Conservation (phyloP, 2,888 invertebrate species). For the Encarsia formosa region DNA sequence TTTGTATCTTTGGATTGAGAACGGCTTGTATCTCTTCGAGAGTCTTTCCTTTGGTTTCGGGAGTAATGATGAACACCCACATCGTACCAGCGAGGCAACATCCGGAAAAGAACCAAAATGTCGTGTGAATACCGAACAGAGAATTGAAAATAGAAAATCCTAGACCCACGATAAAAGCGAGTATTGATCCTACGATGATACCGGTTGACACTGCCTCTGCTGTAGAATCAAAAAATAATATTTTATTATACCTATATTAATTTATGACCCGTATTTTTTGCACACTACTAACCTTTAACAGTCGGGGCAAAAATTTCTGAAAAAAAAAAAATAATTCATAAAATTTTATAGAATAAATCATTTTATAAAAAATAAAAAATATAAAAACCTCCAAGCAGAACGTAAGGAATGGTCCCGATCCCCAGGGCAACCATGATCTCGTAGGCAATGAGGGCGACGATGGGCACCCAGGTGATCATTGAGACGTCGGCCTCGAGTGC, state of each 20-base stretch:
- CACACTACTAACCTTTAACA: constrained; percentile 62
- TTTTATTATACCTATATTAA: too few species aligned
- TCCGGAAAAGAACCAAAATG: constrained; percentile 57
- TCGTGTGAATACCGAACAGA: constrained; percentile 54
- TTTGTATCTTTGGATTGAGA: too few species aligned
- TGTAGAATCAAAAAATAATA: too few species aligned
- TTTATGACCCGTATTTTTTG: too few species aligned
- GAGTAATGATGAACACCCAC: constrained; percentile 55
- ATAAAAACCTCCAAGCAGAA: constrained; percentile 60
- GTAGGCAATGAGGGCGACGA: constrained; percentile 59
- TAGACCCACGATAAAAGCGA: constrained; percentile 60
- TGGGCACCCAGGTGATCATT: constrained; percentile 57
- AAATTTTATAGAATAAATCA: too few species aligned
- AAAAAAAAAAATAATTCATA: too few species aligned
- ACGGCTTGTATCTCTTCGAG: constrained; percentile 56
- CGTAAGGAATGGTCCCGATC: constrained; percentile 62
- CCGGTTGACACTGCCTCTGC: constrained; percentile 64
- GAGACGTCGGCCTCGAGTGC: constrained; percentile 52
- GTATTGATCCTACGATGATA: constrained; percentile 59
- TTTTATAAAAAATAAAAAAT: too few species aligned
- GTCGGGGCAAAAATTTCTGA: constrained; percentile 64
- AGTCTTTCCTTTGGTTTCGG: constrained; percentile 62
- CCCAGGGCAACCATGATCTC: constrained; percentile 62
- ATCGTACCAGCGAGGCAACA: constrained; percentile 55
- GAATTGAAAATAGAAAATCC: constrained; percentile 57